A percentile compares a stretch with the other conserved stretches of the same genome.
These are phyloP conservation scores for Anolis sagrei DNA, from an alignment of 2,113 vertebrate genomes.

Conservation along the genomic window DNA sequence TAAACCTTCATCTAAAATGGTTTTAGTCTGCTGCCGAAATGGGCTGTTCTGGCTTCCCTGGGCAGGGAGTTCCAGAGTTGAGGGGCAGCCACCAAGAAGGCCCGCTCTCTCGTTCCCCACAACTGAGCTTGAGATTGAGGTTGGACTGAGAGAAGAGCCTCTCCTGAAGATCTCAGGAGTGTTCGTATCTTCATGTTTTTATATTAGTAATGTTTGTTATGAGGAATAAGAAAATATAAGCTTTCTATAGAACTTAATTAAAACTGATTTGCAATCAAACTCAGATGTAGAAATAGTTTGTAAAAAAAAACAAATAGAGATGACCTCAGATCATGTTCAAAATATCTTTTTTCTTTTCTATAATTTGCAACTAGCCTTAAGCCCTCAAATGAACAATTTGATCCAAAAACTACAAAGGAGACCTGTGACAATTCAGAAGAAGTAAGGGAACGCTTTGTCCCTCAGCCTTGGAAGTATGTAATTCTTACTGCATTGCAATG, in stretches of 20 bases:
- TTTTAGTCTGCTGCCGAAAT: too few species aligned
- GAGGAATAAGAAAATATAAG: not conserved
- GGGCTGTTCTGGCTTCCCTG: too few species aligned
- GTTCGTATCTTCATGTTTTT: not conserved
- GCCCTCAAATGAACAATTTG: not conserved
- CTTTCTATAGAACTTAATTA: not conserved
- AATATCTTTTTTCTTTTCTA: not conserved
- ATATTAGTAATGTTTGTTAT: not conserved
- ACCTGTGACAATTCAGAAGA: not conserved
- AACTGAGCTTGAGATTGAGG: too few species aligned
- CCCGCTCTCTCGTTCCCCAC: too few species aligned
- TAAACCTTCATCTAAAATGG: too few species aligned
- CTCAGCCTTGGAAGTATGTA: conserved; percentile 6
- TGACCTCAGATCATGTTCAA: not conserved
- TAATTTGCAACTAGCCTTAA: not conserved
- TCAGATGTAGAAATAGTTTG: not conserved
- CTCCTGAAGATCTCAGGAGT: not conserved
- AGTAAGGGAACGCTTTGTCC: not conserved
- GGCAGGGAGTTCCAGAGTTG: too few species aligned
- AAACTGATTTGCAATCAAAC: not conserved
- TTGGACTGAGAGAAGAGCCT: too few species aligned
- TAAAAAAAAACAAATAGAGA: not conserved
- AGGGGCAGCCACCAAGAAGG: too few species aligned
- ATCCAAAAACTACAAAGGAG: not conserved
- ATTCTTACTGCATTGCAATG: conserved; percentile 12